A percentile compares a stretch with the other conserved stretches of the same genome.
phyloP scores from a whole-genome alignment of 1,140 invertebrate genomes.

The Sinonovacula constricta region DNA sequence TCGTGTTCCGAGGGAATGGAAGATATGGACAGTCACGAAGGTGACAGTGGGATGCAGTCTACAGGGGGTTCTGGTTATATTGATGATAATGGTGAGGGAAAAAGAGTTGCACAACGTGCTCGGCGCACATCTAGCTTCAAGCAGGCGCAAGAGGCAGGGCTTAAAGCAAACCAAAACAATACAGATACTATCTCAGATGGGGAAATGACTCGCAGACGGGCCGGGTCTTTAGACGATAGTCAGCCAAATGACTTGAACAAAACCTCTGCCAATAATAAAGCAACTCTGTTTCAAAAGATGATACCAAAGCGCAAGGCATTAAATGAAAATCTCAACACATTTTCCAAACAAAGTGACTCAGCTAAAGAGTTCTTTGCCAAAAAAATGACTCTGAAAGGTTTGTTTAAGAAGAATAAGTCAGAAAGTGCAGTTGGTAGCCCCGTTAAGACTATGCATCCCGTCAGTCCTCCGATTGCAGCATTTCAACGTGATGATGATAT shows the following conservation, averaged over 20 bases:
- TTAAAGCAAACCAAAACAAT: slow-evolving; percentile 31
- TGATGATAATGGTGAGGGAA: slow-evolving; percentile 15
- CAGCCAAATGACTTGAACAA: slow-evolving; percentile 14
- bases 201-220: slow-evolving; percentile 32
- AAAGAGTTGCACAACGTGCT: slow-evolving; percentile 26
- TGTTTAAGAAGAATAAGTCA: slow-evolving; percentile 69
- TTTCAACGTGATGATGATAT: slow-evolving; percentile 71
- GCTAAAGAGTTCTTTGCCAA: slow-evolving; percentile 55
- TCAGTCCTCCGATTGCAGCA: slow-evolving; percentile 65
- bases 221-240: slow-evolving; percentile 41
- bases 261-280: slow-evolving; percentile 55
- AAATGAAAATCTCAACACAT: slow-evolving; percentile 49
- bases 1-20: slow-evolving; percentile 16
- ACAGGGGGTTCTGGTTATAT: slow-evolving; percentile 35
- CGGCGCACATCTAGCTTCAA: slow-evolving; percentile 56
- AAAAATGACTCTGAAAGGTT: slow-evolving; percentile 66
- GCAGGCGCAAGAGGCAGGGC: slow-evolving; percentile 52
- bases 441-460: slow-evolving; percentile 48
- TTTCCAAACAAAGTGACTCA: slow-evolving; percentile 54
- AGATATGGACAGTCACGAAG: neutral
- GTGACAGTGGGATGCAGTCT: neutral
- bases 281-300: slow-evolving; percentile 68
- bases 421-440: slow-evolving; percentile 38
- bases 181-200: too few relatives aligned
- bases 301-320: slow-evolving; percentile 64